These are phyloP conservation scores for Neoitamus cyanurus DNA, from an alignment of 2,888 invertebrate species.

Conservation along the genomic window DNA sequence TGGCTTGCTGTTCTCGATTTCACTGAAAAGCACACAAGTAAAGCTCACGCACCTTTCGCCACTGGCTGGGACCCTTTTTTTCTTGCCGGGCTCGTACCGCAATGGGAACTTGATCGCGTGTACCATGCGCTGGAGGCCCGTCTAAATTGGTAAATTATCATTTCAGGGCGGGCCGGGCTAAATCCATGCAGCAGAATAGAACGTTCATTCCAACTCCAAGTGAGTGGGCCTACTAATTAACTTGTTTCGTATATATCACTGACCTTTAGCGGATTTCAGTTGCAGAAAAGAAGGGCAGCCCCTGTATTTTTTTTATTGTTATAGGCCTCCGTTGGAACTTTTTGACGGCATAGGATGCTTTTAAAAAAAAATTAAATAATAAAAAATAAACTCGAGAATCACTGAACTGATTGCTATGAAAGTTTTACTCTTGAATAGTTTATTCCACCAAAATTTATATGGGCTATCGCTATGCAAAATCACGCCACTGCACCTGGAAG, in stretches of 20 bases:
- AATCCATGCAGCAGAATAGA: not conserved
- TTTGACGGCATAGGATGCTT: too few relatives aligned
- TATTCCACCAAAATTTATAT: too few relatives aligned
- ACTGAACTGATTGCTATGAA: too few relatives aligned
- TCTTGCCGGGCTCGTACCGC: not conserved
- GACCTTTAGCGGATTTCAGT: not conserved
- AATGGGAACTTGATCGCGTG: not conserved
- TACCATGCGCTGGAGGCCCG: not conserved
- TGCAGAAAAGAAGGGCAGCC: not conserved
- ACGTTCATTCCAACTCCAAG: not conserved
- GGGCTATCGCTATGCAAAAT: too few relatives aligned
- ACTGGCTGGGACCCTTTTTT: not conserved
- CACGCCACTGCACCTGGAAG: too few relatives aligned
- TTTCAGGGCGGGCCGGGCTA: not conserved
- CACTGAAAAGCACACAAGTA: not conserved
- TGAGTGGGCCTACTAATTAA: not conserved
- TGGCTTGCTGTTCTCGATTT: not conserved
- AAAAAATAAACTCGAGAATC: too few relatives aligned
- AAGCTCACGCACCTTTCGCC: not conserved
- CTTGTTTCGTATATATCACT: not conserved
- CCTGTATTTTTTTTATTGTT: too few relatives aligned
- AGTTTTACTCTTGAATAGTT: too few relatives aligned
- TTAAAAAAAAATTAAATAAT: too few relatives aligned
- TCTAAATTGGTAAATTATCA: not conserved
- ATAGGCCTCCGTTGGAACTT: too few relatives aligned